Evolutionary conservation across 2,797 vertebrate genomes (phyloP).

Genomic region (Lepilemur septentrionalis): DNA sequence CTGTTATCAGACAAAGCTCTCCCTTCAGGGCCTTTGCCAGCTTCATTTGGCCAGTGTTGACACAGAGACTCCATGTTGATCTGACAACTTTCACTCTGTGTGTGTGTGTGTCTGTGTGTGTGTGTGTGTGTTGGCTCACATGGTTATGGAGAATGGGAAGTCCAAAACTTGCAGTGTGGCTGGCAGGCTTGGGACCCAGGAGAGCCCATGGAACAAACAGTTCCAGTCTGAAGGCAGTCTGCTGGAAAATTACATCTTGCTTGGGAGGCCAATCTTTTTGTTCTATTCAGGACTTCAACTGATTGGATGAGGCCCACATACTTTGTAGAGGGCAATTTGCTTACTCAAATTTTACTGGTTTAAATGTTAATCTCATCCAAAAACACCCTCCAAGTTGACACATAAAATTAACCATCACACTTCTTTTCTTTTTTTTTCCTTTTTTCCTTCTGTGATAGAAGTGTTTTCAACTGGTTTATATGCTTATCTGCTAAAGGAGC

Average conservation of each 20-base stretch:
- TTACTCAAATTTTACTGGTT: background rate
- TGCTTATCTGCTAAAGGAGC: background rate
- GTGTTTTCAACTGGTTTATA: background rate
- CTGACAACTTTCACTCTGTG: background rate
- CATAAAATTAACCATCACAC: background rate
- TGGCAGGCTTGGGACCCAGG: no score
- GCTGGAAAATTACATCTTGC: background rate
- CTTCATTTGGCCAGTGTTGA: background rate
- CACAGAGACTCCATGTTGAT: background rate
- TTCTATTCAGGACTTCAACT: background rate
- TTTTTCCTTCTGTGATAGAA: background rate
- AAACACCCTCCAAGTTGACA: background rate
- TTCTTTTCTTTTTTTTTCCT: background rate
- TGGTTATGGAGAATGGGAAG: background rate
- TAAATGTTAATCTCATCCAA: background rate
- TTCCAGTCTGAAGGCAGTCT: background rate
- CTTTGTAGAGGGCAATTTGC: background rate
- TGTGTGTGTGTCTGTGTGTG: background rate
- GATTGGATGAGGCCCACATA: background rate
- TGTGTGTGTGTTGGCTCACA: background rate
- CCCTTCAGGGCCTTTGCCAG: background rate
- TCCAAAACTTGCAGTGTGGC: no score
- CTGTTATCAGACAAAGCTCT: background rate
- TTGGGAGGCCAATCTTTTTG: background rate
- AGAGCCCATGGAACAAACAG: rapidly evolving